Percentiles rank a stretch among this genome's conserved stretches.
These are phyloP conservation scores for Xiphophorus birchmanni DNA, from an alignment of 2,797 vertebrate species.

Conservation along the genomic window DNA sequence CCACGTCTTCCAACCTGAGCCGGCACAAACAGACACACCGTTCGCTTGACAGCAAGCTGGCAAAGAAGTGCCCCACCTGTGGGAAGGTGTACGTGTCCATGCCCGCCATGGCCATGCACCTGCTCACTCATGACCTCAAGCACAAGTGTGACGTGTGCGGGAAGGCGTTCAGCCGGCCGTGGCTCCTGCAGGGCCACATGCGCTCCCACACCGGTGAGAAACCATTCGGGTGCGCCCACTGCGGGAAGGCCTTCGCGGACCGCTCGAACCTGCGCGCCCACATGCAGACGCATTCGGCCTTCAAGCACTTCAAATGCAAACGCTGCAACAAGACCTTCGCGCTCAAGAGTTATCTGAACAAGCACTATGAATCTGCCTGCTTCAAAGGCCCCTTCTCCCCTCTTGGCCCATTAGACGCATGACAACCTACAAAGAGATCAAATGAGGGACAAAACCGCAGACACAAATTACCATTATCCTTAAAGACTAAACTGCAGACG, in stretches of 20 bases:
- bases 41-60: conserved; percentile 95
- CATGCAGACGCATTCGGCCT: conserved; percentile 97
- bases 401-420: conserved; percentile 82
- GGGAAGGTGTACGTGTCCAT: conserved; percentile 96
- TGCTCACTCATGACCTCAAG: conserved; percentile 95
- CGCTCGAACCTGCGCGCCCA: conserved; percentile 95
- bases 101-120: conserved; percentile 97
- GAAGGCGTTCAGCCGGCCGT: conserved; percentile 93
- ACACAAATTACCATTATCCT: conserved; percentile 64
- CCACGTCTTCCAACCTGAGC: conserved; percentile 94
- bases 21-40: conserved; percentile 97
- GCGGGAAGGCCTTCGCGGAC: conserved; percentile 94
- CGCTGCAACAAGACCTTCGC: conserved; percentile 97
- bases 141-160: conserved; percentile 96
- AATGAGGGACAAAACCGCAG: conserved; percentile 61
- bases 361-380: conserved; percentile 96
- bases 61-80: conserved; percentile 92
- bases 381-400: conserved; percentile 90
- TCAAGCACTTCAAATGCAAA: conserved; percentile 97
- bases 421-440: conserved; percentile 71
- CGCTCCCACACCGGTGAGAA: conserved; percentile 95
- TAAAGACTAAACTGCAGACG: conserved; percentile 68
- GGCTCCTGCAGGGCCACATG: conserved; percentile 96
- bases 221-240: conserved; percentile 94
- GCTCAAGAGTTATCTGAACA: conserved; percentile 98